Conservation (phyloP, 2,113 vertebrate species). For the Ptyas mucosa region DNA sequence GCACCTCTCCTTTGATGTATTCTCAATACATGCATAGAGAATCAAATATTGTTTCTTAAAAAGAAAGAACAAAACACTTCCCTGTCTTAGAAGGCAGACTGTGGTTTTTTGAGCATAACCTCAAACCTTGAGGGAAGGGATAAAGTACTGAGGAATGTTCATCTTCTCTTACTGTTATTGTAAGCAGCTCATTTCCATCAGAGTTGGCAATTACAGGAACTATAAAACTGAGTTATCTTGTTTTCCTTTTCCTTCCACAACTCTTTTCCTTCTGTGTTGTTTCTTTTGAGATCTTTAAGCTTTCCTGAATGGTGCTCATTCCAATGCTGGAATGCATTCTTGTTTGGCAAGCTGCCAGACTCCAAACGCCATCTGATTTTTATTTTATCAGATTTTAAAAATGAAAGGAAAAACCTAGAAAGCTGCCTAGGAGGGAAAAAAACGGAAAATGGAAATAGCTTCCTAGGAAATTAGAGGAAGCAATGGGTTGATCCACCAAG, state of each 20-base stretch:
- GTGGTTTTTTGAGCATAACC: not conserved
- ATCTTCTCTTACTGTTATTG: not conserved
- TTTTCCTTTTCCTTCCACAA: not conserved
- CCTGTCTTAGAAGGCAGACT: not conserved
- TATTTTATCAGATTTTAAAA: not conserved
- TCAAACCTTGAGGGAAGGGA: not conserved
- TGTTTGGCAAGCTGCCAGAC: not conserved
- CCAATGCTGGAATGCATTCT: not conserved
- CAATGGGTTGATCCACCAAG: not conserved
- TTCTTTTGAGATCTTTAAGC: not conserved
- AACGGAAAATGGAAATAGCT: not conserved
- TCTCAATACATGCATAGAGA: not conserved
- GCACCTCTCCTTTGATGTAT: too few relatives aligned
- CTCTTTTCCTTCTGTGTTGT: not conserved
- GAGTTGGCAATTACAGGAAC: not conserved
- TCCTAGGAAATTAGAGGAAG: not conserved
- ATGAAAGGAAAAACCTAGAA: not conserved
- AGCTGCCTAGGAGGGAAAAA: not conserved
- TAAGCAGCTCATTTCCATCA: not conserved
- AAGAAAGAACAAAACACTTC: constrained; percentile 27
- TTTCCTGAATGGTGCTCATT: not conserved
- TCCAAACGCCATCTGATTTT: not conserved
- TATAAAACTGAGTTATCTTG: not conserved
- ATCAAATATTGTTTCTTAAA: not conserved
- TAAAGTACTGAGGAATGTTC: not conserved